Conservation (phyloP, 2,797 vertebrate genomes). For the Apogon talboti region DNA sequence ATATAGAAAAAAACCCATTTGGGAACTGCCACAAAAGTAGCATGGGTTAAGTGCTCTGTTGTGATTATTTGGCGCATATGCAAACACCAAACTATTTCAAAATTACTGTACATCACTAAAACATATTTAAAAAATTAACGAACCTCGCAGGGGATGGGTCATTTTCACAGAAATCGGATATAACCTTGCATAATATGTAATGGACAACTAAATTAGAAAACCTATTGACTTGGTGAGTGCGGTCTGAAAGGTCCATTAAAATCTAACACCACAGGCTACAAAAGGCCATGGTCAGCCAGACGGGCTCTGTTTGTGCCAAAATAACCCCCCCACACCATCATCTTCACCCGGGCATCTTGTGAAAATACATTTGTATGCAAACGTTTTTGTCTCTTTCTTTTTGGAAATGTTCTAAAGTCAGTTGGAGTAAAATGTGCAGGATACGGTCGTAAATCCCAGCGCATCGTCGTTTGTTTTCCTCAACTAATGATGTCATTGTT, state of each 20-base stretch:
- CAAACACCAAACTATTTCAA: not conserved
- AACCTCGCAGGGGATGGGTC: slow-evolving; percentile 22
- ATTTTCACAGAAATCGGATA: slow-evolving; percentile 43
- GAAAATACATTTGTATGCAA: not conserved
- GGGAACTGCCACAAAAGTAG: no score
- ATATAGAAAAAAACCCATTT: no score
- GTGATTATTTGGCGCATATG: not conserved
- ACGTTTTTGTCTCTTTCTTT: not conserved
- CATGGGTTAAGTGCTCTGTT: not conserved
- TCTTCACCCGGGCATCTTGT: not conserved
- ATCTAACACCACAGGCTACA: slow-evolving; percentile 71
- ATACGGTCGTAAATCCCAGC: slow-evolving; percentile 23
- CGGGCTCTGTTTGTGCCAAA: slow-evolving; percentile 48
- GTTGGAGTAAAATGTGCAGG: slow-evolving; percentile 15
- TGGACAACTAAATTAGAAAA: slow-evolving; percentile 71
- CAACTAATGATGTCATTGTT: slow-evolving; percentile 57
- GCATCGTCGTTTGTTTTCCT: slow-evolving; percentile 54
- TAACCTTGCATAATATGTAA: slow-evolving; percentile 66
- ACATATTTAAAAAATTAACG: slow-evolving; percentile 25
- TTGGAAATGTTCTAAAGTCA: slow-evolving; percentile 28
- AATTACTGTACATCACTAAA: slow-evolving; percentile 4
- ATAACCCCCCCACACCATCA: slow-evolving; percentile 19
- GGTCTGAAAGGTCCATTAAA: slow-evolving; percentile 72
- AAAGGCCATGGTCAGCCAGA: slow-evolving; percentile 47
- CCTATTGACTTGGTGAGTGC: slow-evolving; percentile 62